Percentiles rank a stretch among this genome's conserved stretches.
phyloP scores from a whole-genome alignment of 2,113 vertebrate genomes.

The Neolamprologus tretocephalus region DNA sequence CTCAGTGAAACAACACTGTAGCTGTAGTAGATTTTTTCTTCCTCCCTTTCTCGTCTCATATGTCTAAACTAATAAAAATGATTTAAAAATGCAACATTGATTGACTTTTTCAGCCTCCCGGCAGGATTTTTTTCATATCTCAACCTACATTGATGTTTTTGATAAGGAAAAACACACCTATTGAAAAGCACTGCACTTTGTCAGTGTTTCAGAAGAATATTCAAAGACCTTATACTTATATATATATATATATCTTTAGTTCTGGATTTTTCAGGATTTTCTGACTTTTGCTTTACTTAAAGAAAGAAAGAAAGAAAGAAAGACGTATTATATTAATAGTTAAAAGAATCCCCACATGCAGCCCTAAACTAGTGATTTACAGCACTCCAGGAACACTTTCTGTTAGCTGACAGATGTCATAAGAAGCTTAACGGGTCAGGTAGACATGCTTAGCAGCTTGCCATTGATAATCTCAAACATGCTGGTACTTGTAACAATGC shows the following conservation, averaged over 20 bases:
- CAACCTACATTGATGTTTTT: neutral
- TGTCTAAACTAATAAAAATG: neutral
- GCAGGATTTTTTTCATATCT: neutral
- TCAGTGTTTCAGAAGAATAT: neutral
- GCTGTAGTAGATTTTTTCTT: neutral
- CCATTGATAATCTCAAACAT: conserved; percentile 1
- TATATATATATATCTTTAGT: neutral
- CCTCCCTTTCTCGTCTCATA: neutral
- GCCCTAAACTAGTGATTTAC: neutral
- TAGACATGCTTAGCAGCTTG: neutral
- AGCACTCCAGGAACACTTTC: neutral
- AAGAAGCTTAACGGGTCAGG: neutral
- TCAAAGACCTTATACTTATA: neutral
- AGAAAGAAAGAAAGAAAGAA: neutral
- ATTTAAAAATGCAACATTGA: neutral
- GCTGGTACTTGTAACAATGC: neutral
- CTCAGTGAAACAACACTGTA: neutral
- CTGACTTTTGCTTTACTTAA: neutral
- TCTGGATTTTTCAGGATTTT: neutral
- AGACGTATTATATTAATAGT: neutral
- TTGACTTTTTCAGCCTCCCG: neutral
- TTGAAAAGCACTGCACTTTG: neutral
- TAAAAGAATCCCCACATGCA: neutral
- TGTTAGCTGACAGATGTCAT: neutral
- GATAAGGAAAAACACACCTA: neutral